phyloP scores from a whole-genome alignment of 2,113 vertebrate species.

The Panthera leo region DNA sequence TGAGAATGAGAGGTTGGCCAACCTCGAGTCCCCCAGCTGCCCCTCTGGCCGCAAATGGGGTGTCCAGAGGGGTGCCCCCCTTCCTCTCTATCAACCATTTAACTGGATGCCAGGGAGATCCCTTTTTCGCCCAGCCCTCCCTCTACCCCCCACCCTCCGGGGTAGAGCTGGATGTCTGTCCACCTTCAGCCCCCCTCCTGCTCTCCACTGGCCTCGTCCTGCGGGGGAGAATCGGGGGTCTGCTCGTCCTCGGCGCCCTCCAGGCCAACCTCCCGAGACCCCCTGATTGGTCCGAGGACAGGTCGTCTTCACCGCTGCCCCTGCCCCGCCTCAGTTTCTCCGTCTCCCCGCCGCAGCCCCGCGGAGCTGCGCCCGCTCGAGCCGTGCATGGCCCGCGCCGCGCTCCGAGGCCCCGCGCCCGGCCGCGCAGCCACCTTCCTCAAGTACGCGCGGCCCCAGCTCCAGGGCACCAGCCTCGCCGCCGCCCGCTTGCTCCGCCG shows the following conservation, averaged over 20 bases:
- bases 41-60: too few relatives aligned
- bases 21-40: background rate
- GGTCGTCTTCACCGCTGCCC: background rate
- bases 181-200: background rate
- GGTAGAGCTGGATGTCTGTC: background rate
- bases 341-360: slow-evolving; percentile 78
- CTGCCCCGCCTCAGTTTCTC: background rate
- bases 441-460: slow-evolving; percentile 88
- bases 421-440: slow-evolving; percentile 86
- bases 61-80: background rate
- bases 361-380: slow-evolving; percentile 82
- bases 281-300: background rate
- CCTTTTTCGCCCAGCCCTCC: background rate
- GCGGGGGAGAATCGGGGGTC: background rate
- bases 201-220: background rate
- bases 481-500: slow-evolving; percentile 82
- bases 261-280: background rate
- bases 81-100: background rate
- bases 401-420: slow-evolving; percentile 78
- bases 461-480: slow-evolving; percentile 85
- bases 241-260: too few relatives aligned
- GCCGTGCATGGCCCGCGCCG: slow-evolving; percentile 83
- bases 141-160: too few relatives aligned
- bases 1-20: background rate
- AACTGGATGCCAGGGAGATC: background rate